These are phyloP conservation scores for Allophyes oxyacanthae DNA, from an alignment of 2,888 invertebrate species.

Conservation along the genomic window DNA sequence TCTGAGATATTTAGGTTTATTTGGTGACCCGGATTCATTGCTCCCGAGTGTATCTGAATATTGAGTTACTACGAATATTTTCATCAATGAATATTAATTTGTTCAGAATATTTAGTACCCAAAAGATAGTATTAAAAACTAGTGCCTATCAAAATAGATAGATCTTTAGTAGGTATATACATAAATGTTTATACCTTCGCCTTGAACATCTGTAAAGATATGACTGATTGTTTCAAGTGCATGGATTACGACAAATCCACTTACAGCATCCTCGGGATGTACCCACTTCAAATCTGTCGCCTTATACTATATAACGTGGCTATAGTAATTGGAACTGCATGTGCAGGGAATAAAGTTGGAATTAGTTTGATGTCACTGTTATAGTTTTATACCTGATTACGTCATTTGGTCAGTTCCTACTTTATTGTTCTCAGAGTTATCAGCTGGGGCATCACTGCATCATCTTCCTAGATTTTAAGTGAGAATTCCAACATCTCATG, in stretches of 20 bases:
- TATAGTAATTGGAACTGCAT: conserved; percentile 14
- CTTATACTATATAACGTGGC: conserved; percentile 7
- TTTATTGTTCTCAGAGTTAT: conserved; percentile 44
- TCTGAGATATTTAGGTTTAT: no score
- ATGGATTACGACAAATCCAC: conserved; percentile 38
- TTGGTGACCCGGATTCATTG: no score
- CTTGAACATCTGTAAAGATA: conserved; percentile 24
- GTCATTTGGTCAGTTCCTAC: conserved; percentile 41
- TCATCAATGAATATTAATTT: no score
- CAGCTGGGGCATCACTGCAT: conserved; percentile 16
- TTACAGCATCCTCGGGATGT: conserved; percentile 53
- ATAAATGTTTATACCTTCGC: neutral
- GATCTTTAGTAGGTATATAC: no score
- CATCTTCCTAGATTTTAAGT: no score
- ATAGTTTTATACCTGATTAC: conserved; percentile 28
- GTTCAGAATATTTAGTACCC: no score
- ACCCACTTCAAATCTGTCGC: conserved; percentile 36
- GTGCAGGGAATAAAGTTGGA: conserved; percentile 5
- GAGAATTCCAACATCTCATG: no score
- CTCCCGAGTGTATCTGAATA: no score
- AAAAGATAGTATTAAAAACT: no score
- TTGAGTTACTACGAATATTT: no score
- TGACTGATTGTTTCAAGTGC: conserved; percentile 43
- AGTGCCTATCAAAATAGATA: no score
- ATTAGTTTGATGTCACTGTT: conserved; percentile 9